phyloP scores from a whole-genome alignment of 2,113 vertebrate species.

The Apodemus speciosus region DNA sequence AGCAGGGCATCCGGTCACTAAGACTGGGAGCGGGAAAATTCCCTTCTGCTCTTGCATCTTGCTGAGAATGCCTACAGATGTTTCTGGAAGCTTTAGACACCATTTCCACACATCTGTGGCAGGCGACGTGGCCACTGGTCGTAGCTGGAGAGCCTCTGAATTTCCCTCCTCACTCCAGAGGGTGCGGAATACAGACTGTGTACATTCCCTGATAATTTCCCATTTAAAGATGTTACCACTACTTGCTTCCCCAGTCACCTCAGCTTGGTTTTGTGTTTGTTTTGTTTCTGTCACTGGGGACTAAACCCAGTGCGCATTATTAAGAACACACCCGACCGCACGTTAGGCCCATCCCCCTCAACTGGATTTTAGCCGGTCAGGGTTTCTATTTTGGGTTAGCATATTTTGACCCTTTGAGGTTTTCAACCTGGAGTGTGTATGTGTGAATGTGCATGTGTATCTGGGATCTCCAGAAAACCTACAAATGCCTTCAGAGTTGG shows the following conservation, averaged over 20 bases:
- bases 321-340: neutral
- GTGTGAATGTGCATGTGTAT: neutral
- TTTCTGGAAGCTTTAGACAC: neutral
- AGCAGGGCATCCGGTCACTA: neutral
- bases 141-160: neutral
- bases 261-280: neutral
- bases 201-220: conserved; percentile 3
- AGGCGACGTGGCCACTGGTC: neutral
- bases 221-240: neutral
- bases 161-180: neutral
- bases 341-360: neutral
- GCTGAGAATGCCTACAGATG: neutral
- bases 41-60: neutral
- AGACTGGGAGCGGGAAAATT: neutral
- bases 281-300: neutral
- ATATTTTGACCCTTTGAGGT: neutral
- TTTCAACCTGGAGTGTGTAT: neutral
- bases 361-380: neutral
- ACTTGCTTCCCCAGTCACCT: neutral
- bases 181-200: neutral
- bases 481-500: conserved; percentile 27
- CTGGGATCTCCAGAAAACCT: conserved; percentile 36
- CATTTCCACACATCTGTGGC: neutral
- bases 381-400: neutral
- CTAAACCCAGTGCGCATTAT: neutral